phyloP scores from a whole-genome alignment of 1,140 invertebrate genomes.

The Cotesia chilonis region DNA sequence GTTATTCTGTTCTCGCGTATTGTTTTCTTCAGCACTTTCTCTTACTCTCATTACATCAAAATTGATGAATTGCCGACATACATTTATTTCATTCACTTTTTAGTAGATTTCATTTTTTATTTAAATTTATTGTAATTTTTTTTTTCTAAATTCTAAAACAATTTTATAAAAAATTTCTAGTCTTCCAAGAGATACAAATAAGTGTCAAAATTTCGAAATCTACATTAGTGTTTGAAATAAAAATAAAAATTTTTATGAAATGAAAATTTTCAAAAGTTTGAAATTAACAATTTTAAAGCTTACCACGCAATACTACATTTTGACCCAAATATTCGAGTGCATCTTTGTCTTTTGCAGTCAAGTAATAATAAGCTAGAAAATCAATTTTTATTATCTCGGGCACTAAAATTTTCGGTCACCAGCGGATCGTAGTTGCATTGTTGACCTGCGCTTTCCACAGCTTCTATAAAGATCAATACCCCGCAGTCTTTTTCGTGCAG shows the following conservation, averaged over 20 bases:
- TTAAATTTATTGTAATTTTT: neutral
- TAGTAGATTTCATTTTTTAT: neutral
- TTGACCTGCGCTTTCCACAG: slow-evolving; percentile 24
- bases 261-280: too few species aligned
- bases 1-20: neutral
- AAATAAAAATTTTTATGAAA: too few species aligned
- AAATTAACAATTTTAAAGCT: too few species aligned
- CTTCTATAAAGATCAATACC: slow-evolving; percentile 24
- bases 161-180: too few species aligned
- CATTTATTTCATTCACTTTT: too few species aligned
- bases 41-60: neutral
- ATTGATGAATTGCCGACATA: neutral
- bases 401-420: slow-evolving; percentile 6
- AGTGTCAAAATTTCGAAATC: too few species aligned
- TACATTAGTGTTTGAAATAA: too few species aligned
- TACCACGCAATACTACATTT: neutral
- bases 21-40: neutral
- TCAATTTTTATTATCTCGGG: slow-evolving; percentile 2
- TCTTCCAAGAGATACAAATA: too few species aligned
- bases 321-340: neutral
- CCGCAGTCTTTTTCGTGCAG: neutral
- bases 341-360: neutral
- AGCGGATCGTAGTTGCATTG: slow-evolving; percentile 9
- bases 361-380: neutral
- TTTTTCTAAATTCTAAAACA: too few species aligned